These are phyloP conservation scores for Bombyx huttoni DNA, from an alignment of 2,888 invertebrate species.

Conservation along the genomic window DNA sequence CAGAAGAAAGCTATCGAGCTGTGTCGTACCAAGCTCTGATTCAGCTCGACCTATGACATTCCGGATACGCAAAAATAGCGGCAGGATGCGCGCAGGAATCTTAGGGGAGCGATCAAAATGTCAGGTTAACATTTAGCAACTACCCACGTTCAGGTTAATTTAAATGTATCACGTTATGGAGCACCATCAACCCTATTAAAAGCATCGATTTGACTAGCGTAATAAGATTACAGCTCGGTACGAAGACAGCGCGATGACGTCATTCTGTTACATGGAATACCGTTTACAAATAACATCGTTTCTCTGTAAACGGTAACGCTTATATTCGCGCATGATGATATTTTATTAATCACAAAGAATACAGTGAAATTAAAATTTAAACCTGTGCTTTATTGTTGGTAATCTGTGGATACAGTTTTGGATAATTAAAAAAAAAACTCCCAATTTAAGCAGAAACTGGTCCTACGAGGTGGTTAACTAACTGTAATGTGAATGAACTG, in stretches of 20 bases:
- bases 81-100: constrained; percentile 13
- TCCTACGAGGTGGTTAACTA: neutral
- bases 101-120: constrained; percentile 23
- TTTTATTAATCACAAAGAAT: neutral
- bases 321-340: neutral
- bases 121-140: constrained; percentile 41
- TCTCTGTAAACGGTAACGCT: neutral
- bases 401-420: too few relatives aligned
- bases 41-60: constrained; percentile 19
- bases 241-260: neutral
- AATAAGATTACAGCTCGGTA: constrained; percentile 30
- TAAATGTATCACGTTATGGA: constrained; percentile 46
- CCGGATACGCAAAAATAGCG: constrained; percentile 18
- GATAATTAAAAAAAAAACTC: neutral
- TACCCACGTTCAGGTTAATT: constrained; percentile 34
- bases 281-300: neutral
- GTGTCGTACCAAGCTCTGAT: neutral
- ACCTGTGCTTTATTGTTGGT: too few relatives aligned
- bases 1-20: neutral
- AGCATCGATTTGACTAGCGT: constrained; percentile 60
- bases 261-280: neutral
- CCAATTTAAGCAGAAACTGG: neutral
- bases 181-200: constrained; percentile 56
- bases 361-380: neutral
- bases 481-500: neutral